phyloP scores from a whole-genome alignment of 2,888 invertebrate species.

The Chloroclysta siterata region DNA sequence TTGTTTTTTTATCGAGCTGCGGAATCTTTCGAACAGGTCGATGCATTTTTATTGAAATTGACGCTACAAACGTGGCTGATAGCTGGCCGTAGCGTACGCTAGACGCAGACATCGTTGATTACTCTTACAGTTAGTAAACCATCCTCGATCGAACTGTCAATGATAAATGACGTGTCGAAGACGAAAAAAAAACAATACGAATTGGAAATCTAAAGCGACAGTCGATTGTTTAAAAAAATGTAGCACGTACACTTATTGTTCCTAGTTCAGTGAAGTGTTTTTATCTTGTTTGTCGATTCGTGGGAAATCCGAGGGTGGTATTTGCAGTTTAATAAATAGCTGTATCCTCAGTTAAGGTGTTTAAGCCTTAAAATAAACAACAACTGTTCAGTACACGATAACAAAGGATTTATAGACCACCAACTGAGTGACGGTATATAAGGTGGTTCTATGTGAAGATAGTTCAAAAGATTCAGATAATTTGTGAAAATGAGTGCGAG shows the following conservation, averaged over 20 bases:
- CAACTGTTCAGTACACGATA: slow-evolving; percentile 58
- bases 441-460: slow-evolving; percentile 37
- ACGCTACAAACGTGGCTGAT: neutral
- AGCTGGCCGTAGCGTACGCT: slow-evolving; percentile 5
- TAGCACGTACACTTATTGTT: slow-evolving; percentile 19
- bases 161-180: slow-evolving; percentile 45
- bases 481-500: slow-evolving; percentile 58
- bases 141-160: slow-evolving; percentile 50
- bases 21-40: neutral
- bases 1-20: too few relatives aligned
- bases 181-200: slow-evolving; percentile 23
- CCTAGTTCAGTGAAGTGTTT: slow-evolving; percentile 21
- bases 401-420: slow-evolving; percentile 68
- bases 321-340: slow-evolving; percentile 54
- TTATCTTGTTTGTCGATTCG: slow-evolving; percentile 65
- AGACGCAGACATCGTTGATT: slow-evolving; percentile 14
- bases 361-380: slow-evolving; percentile 65
- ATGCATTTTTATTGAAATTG: neutral
- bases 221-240: slow-evolving; percentile 22
- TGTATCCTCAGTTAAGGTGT: slow-evolving; percentile 66
- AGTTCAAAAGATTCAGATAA: slow-evolving; percentile 33
- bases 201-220: neutral
- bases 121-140: slow-evolving; percentile 42
- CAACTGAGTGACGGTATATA: slow-evolving; percentile 49
- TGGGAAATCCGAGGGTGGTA: slow-evolving; percentile 72